Percentiles rank a stretch among this genome's conserved stretches.
Evolutionary conservation across 64 coral and sea anemone genomes (phyloP).

Genomic region (Montipora foliosa): DNA sequence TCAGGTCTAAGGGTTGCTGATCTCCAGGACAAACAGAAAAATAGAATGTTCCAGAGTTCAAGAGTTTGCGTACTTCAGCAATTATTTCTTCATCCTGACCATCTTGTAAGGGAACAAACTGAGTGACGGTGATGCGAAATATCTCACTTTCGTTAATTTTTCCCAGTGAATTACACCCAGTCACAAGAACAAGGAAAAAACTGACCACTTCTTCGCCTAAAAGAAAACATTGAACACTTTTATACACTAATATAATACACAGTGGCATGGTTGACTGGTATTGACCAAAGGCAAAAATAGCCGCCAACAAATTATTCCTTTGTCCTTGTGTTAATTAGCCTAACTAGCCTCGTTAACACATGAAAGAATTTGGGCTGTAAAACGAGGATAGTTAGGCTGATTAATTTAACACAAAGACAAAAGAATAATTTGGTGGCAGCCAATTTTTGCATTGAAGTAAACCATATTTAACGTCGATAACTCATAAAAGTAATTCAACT

Average conservation of each 20-base stretch:
- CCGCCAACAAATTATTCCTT: no score
- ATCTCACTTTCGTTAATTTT: slow-evolving; percentile 94
- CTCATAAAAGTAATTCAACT: no score
- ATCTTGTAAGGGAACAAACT: slow-evolving; percentile 90
- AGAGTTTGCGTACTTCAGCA: slow-evolving; percentile 86
- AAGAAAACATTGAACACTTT: not conserved
- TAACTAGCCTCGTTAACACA: no score
- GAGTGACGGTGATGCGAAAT: slow-evolving; percentile 83
- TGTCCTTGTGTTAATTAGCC: no score
- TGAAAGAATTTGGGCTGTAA: no score
- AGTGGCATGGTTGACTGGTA: no score
- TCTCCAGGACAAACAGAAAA: slow-evolving; percentile 83
- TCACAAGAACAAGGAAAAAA: slow-evolving; percentile 91
- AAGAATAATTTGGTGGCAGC: no score
- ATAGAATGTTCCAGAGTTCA: slow-evolving; percentile 98
- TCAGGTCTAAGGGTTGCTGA: slow-evolving; percentile 77
- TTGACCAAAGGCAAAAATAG: no score
- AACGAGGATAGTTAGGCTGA: no score
- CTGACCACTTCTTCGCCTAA: slow-evolving; percentile 81
- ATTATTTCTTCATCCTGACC: slow-evolving; percentile 78
- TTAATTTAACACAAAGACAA: no score
- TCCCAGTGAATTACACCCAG: slow-evolving; percentile 92
- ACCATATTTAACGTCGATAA: no score
- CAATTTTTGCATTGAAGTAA: no score
- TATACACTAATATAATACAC: not conserved